Evolutionary conservation across 2,113 vertebrate genomes (phyloP).

Genomic region (Microcebus murinus): DNA sequence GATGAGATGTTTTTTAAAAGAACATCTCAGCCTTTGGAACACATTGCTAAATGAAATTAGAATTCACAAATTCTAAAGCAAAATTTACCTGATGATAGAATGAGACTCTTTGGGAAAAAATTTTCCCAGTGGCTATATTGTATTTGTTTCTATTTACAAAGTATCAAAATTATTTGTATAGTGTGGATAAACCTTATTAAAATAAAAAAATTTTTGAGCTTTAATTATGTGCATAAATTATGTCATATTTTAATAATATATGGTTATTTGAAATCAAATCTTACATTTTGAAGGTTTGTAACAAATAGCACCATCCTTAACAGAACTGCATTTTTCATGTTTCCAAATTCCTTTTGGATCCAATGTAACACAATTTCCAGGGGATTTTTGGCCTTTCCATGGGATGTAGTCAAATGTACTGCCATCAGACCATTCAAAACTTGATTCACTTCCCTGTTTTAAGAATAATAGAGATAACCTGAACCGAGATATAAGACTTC

Average conservation of each 20-base stretch:
- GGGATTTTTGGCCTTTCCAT: constrained; percentile 76
- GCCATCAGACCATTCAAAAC: constrained; percentile 96
- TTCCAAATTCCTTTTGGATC: constrained; percentile 90
- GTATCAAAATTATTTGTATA: constrained; percentile 29
- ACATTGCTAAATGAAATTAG: not conserved
- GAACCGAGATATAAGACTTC: not conserved
- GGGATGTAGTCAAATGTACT: constrained; percentile 86
- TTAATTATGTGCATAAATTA: not conserved
- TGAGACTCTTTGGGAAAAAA: constrained; percentile 33
- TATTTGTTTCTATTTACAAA: not conserved
- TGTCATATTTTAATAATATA: constrained; percentile 26
- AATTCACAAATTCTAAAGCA: constrained; percentile 32
- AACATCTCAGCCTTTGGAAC: not conserved
- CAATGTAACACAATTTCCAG: constrained; percentile 89
- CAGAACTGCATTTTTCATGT: constrained; percentile 84
- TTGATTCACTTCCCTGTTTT: constrained; percentile 85
- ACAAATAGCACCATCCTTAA: constrained; percentile 93
- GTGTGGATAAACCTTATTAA: constrained; percentile 38
- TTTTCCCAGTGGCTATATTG: not conserved
- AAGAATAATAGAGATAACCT: constrained; percentile 61
- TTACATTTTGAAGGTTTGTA: constrained; percentile 87
- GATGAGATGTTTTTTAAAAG: not conserved
- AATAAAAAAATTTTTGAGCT: constrained; percentile 13
- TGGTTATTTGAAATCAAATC: constrained; percentile 63
- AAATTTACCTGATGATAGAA: not conserved